Evolutionary conservation across 2,888 invertebrate species (phyloP), one percentile per base, ranked within the genome.

Genomic region (Habrosyne pyritoides): DNA sequence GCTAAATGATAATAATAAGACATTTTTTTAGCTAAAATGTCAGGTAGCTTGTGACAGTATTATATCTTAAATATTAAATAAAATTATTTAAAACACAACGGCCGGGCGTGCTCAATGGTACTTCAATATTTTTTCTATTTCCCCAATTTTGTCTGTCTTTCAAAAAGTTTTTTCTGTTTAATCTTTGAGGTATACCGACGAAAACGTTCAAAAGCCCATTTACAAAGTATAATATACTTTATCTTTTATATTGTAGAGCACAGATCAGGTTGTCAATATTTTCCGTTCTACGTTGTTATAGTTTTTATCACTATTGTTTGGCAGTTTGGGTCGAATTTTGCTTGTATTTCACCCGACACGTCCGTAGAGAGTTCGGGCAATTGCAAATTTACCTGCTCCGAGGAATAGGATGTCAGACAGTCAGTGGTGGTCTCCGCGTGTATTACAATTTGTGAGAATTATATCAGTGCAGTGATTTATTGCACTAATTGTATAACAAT

Each of bases 381-480:
- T 83, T 79, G 84, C 83, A 78, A 85, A 83, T 82, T 84, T 88
- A 87, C 88, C 87, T 87, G 87, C 80, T 74, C 67, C 59, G 62
- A 63, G 69, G 70, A 73, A 77, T 77, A 71, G 75, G 75, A 77
- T 76, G 73, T 78, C 73, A 71, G 73, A 71, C 68, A 65, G 66
- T 56, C 66, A 60, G 62, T 59, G 69, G 71, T 66, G 68, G 63
- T 68, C 65, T 51, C 42, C 56, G 55, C 57, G 62, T 59, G 64
- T 64, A 63, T 64, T 67, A 67, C 64, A 64, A 64, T 63, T 61
- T 55, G 54, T 64, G 65, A 66, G 60, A 70, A 71, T 67, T 71
- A 66, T 74, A 75, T 73, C 70, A 53, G 22, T 28, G 47, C 54
- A 48, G 49, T 68, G 58, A 67, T 68, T 66, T 63, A 63, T 63